phyloP scores from a whole-genome alignment of 2,797 vertebrate species.

The Macropodus opercularis region DNA sequence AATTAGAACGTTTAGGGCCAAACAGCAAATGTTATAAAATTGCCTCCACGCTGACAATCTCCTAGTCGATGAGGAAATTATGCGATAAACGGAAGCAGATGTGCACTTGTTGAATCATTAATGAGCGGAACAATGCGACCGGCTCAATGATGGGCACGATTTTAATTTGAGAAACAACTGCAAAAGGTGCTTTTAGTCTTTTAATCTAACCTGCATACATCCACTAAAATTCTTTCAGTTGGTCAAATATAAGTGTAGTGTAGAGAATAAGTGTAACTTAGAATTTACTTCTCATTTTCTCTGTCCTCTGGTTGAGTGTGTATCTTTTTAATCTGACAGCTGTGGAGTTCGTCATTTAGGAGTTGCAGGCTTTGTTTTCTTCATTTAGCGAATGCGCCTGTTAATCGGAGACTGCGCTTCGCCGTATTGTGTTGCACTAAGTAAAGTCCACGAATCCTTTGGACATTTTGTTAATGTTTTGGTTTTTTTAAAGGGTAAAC shows the following conservation, averaged over 20 bases:
- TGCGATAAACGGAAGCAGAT: slow-evolving; percentile 28
- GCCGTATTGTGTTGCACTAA: not conserved
- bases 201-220: too few species aligned
- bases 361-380: not conserved
- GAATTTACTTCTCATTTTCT: too few species aligned
- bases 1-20: slow-evolving; percentile 22
- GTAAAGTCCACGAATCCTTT: too few species aligned
- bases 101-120: slow-evolving; percentile 41
- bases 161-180: slow-evolving; percentile 26
- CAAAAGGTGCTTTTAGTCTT: too few species aligned
- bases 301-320: too few species aligned
- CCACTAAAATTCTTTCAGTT: too few species aligned
- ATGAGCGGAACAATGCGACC: slow-evolving; percentile 11
- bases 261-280: too few species aligned
- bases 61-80: slow-evolving; percentile 20
- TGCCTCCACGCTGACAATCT: slow-evolving; percentile 11
- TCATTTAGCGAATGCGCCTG: slow-evolving; percentile 3
- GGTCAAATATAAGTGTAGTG: too few species aligned
- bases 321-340: too few species aligned
- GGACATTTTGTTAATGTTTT: too few species aligned
- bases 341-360: too few species aligned
- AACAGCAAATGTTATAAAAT: slow-evolving; percentile 44
- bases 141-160: slow-evolving; percentile 23
- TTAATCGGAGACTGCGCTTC: not conserved
- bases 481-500: not conserved